These are phyloP conservation scores for Hecatera dysodea DNA, from an alignment of 2,888 invertebrate genomes.

Conservation along the genomic window DNA sequence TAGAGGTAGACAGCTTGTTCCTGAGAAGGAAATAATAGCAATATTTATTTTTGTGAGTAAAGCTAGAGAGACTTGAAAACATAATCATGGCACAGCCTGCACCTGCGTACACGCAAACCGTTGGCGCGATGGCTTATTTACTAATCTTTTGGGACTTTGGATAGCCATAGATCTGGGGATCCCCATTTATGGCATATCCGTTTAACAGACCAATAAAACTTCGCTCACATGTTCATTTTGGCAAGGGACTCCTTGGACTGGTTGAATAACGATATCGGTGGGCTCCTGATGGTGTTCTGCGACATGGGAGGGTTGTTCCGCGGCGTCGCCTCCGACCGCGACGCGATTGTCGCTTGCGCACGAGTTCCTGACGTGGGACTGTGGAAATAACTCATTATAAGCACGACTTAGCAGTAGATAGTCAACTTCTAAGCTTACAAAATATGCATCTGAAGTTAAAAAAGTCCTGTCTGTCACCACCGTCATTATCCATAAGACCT, in stretches of 20 bases:
- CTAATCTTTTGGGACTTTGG: neutral
- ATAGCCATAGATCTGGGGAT: neutral
- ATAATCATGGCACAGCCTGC: too few relatives aligned
- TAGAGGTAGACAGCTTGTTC: conserved; percentile 85
- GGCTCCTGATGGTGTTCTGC: conserved; percentile 74
- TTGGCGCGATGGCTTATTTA: neutral
- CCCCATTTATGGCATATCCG: neutral
- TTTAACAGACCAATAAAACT: neutral
- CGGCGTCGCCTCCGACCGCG: conserved; percentile 59
- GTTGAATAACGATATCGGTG: conserved; percentile 85
- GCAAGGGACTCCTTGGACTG: conserved; percentile 86
- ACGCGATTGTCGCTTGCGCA: conserved; percentile 56
- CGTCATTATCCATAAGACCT: neutral
- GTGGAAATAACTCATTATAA: conserved; percentile 43
- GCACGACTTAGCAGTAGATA: neutral
- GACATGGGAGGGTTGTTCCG: conserved; percentile 53
- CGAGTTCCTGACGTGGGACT: conserved; percentile 64
- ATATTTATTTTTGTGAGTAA: neutral
- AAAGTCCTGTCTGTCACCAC: neutral
- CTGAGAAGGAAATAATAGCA: conserved; percentile 65
- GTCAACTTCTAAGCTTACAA: too few relatives aligned
- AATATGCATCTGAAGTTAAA: too few relatives aligned
- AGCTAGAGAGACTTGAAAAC: neutral
- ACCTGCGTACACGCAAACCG: neutral
- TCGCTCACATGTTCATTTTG: conserved; percentile 80